Evolutionary conservation across 2,113 vertebrate genomes (phyloP), one percentile per base, ranked within the genome.

Genomic region (Dasyprocta punctata): DNA sequence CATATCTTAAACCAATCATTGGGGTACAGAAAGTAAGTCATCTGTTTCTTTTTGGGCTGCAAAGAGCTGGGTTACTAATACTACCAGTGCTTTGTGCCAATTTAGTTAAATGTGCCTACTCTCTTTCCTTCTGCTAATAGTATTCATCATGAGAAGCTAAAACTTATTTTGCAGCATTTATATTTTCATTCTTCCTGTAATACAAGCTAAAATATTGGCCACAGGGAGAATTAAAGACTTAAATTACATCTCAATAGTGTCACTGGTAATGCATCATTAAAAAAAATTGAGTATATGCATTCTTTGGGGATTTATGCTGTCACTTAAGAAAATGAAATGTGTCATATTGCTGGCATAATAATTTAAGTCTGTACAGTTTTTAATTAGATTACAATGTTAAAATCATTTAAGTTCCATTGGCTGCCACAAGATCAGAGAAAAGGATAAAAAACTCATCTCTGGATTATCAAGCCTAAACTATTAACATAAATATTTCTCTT

Each of bases 341-440:
- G 38, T 86, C 67, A 75, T 96, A 94, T 88, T 97, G 96, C 60
- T 97, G 63, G 86, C 93, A 92, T 60, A 92, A 71, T 90, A 95
- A 97, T 92, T 92, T 94, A 90, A 93, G 58, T 97, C 83, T 95
- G 92, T 82, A 78, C 28, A 94, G 38, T 73, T 94, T 82, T 96
- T 97, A 95, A 95, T 96, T 97, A 97, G 92, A 89, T 96, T 94
- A 86, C 58, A 89, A 60, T 86, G 69, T 92, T 92, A 86, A 97
- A 96, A 89, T 96, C 78, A 87, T 97, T 90, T 5, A 92, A 52
- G 54, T 96, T 88, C 47, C 63, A 92, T 61, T 95, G 88, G 88
- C 75, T 94, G 82, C 71, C 58, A 49, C 54, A 96, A 95, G 85
- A 78, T 97, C 88, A 94, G 67, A 96, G 67, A 95, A 90, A 94